These are phyloP conservation scores for Anguilla japonica DNA, from an alignment of 2,113 vertebrate genomes.

Conservation along the genomic window DNA sequence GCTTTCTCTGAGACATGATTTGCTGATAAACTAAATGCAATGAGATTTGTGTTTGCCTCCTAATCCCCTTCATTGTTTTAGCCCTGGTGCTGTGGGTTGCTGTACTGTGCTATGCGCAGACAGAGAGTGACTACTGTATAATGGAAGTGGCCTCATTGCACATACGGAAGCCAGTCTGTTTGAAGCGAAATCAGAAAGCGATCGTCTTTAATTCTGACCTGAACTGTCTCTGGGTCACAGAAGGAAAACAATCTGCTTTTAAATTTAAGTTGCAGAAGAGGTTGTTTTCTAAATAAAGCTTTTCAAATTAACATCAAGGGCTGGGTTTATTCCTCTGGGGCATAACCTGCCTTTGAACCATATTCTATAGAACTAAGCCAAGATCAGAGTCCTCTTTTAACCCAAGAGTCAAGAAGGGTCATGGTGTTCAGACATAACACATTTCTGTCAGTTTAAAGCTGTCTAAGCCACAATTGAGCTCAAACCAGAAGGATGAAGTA, in stretches of 20 bases:
- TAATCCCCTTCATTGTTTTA: background rate
- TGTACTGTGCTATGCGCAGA: background rate
- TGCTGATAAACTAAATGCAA: slow-evolving; percentile 2
- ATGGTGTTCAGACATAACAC: background rate
- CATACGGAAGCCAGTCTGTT: background rate
- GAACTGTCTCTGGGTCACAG: background rate
- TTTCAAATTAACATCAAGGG: background rate
- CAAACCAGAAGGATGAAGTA: background rate
- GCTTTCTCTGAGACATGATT: background rate
- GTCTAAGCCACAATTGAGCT: background rate
- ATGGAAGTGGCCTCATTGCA: background rate
- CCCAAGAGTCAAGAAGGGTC: background rate
- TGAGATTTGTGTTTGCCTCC: slow-evolving; percentile 7
- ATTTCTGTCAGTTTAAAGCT: background rate
- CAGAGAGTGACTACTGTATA: background rate
- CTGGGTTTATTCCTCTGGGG: background rate
- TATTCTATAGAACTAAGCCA: background rate
- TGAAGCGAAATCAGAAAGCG: background rate
- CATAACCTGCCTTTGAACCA: background rate
- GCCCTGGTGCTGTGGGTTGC: background rate
- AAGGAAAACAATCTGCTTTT: background rate
- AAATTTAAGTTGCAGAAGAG: background rate
- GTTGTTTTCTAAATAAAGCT: background rate
- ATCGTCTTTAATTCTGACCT: background rate
- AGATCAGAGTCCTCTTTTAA: background rate